Evolutionary conservation across 2,888 invertebrate species (phyloP).

Genomic region (Aproaerema taeniolella): DNA sequence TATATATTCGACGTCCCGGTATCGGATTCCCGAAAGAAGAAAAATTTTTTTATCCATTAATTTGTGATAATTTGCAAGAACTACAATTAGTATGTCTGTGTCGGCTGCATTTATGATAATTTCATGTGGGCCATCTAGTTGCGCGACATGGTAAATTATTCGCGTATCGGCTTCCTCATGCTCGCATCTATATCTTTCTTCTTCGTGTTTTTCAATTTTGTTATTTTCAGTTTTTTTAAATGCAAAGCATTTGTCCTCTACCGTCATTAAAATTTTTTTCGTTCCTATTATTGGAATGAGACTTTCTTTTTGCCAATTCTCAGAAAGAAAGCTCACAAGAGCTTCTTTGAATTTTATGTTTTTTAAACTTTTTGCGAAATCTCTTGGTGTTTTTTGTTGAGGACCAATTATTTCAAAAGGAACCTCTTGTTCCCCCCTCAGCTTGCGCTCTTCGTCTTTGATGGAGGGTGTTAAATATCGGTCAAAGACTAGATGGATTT

Average conservation of each 20-base stretch:
- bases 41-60: too few relatives aligned
- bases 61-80: neutral
- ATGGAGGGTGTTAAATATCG: slow-evolving; percentile 34
- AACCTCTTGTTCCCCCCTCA: slow-evolving; percentile 22
- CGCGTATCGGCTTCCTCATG: slow-evolving; percentile 23
- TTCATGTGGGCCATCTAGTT: neutral
- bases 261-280: slow-evolving; percentile 14
- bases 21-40: too few relatives aligned
- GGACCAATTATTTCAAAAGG: slow-evolving; percentile 30
- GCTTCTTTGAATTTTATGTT: slow-evolving; percentile 23
- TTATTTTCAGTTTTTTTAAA: slow-evolving; percentile 13
- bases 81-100: neutral
- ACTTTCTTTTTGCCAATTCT: slow-evolving; percentile 17
- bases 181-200: slow-evolving; percentile 21
- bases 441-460: slow-evolving; percentile 29
- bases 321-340: slow-evolving; percentile 20
- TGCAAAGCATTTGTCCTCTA: slow-evolving; percentile 15
- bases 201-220: slow-evolving; percentile 18
- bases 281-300: slow-evolving; percentile 13
- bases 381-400: slow-evolving; percentile 21
- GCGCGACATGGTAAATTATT: slow-evolving; percentile 28
- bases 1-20: too few relatives aligned
- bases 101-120: neutral
- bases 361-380: slow-evolving; percentile 20
- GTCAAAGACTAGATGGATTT: slow-evolving; percentile 28